These are phyloP conservation scores for Goniozus legneri DNA, from an alignment of 1,140 invertebrate species.

Conservation along the genomic window DNA sequence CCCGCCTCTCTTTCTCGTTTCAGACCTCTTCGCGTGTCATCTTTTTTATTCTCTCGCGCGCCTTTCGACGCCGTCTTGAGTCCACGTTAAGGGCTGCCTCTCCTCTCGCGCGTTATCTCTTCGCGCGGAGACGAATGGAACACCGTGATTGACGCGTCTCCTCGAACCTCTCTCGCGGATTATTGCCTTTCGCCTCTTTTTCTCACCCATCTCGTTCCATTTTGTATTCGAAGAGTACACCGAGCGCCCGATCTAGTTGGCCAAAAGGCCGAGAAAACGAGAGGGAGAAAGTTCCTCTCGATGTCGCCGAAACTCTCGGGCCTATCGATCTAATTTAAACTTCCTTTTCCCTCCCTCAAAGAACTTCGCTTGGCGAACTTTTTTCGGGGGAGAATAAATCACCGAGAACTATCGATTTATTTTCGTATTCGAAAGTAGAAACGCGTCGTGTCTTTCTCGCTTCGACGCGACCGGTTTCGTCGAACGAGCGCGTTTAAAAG, in stretches of 20 bases:
- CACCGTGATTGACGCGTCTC: too few species aligned
- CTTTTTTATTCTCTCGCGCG: neutral
- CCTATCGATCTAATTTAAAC: slow-evolving; percentile 22
- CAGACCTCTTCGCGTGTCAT: neutral
- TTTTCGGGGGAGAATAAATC: slow-evolving; percentile 11
- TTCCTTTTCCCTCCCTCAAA: slow-evolving; percentile 7
- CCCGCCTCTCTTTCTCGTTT: neutral
- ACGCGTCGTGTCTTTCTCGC: neutral
- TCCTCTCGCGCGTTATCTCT: slow-evolving; percentile 9
- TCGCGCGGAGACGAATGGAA: slow-evolving; percentile 11
- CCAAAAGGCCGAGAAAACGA: slow-evolving; percentile 8
- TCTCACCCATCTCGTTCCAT: too few species aligned
- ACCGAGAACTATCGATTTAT: slow-evolving; percentile 17
- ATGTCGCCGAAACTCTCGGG: slow-evolving; percentile 5
- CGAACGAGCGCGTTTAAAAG: neutral
- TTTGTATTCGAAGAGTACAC: too few species aligned
- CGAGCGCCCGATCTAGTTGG: too few species aligned
- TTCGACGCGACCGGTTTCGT: too few species aligned
- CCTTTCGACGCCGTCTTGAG: neutral
- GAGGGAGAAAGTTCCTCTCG: slow-evolving; percentile 1
- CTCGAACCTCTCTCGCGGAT: too few species aligned
- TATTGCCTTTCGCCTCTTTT: too few species aligned
- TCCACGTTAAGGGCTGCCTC: slow-evolving; percentile 13
- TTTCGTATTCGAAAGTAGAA: too few species aligned
- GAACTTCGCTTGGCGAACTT: neutral